These are phyloP conservation scores for Thunnus thynnus DNA, from an alignment of 2,113 vertebrate genomes.

Conservation along the genomic window DNA sequence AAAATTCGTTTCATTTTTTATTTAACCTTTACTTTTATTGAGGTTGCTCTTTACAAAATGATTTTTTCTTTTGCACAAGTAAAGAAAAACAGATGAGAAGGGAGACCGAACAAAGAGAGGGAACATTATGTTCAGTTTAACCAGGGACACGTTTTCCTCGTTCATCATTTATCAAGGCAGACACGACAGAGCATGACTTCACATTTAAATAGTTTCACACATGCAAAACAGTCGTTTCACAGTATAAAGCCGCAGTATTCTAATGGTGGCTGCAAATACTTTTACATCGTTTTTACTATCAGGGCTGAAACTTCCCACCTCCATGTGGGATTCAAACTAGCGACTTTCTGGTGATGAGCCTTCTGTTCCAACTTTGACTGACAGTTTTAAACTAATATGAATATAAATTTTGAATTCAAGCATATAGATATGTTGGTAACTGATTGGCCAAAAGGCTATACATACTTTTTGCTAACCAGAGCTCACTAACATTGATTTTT, in stretches of 20 bases:
- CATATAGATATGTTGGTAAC: too few relatives aligned
- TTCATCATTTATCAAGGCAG: neutral
- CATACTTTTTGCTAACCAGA: too few relatives aligned
- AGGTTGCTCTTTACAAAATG: neutral
- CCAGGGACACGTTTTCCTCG: constrained; percentile 6
- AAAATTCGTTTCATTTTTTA: neutral
- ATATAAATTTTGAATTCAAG: too few relatives aligned
- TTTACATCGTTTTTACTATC: neutral
- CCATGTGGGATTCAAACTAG: neutral
- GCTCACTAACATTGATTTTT: too few relatives aligned
- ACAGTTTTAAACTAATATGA: too few relatives aligned
- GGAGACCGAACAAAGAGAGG: neutral
- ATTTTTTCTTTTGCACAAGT: neutral
- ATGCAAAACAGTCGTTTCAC: neutral
- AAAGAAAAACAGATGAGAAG: neutral
- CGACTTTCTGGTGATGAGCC: neutral
- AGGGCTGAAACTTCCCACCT: too few relatives aligned
- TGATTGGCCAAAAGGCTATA: too few relatives aligned
- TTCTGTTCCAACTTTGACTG: too few relatives aligned
- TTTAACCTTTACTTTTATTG: neutral
- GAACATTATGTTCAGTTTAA: constrained; percentile 35
- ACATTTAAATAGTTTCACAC: constrained; percentile 25
- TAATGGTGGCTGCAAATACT: neutral
- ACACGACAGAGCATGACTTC: constrained; percentile 14
- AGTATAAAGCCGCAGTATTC: neutral